Conservation (phyloP, 2,797 vertebrate species). For the Aselliscus stoliczkanus region DNA sequence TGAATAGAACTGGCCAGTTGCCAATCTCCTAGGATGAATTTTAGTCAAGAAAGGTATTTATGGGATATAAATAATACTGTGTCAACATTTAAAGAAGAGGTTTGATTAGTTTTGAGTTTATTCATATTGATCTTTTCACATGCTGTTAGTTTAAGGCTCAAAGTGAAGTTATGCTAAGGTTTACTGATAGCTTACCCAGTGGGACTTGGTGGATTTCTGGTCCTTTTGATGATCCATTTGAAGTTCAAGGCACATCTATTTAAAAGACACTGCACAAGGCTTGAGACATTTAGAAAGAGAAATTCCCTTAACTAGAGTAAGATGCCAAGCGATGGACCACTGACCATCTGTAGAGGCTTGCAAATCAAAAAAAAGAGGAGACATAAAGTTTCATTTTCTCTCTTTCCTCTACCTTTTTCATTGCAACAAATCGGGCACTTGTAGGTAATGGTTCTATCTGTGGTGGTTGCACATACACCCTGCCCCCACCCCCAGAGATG, state of each 20-base stretch:
- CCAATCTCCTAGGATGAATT: slow-evolving; percentile 86
- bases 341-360: neutral
- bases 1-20: slow-evolving; percentile 87
- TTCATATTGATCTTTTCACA: slow-evolving; percentile 86
- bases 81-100: slow-evolving; percentile 87
- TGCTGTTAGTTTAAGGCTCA: slow-evolving; percentile 83
- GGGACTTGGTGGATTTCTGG: slow-evolving; percentile 64
- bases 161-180: slow-evolving; percentile 80
- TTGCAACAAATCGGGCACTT: neutral
- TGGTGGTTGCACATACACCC: neutral
- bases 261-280: slow-evolving; percentile 2
- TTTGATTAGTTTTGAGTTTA: slow-evolving; percentile 86
- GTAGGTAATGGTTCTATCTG: neutral
- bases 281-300: neutral
- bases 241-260: slow-evolving; percentile 53
- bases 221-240: slow-evolving; percentile 65
- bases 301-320: neutral
- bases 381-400: neutral
- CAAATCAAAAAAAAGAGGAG: neutral
- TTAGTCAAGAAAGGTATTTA: slow-evolving; percentile 90
- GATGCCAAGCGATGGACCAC: neutral
- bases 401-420: neutral
- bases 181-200: slow-evolving; percentile 72
- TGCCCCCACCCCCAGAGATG: accelerated
- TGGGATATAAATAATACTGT: slow-evolving; percentile 91